phyloP scores from a whole-genome alignment of 2,888 invertebrate genomes.

The Temnothorax rugatulus region DNA sequence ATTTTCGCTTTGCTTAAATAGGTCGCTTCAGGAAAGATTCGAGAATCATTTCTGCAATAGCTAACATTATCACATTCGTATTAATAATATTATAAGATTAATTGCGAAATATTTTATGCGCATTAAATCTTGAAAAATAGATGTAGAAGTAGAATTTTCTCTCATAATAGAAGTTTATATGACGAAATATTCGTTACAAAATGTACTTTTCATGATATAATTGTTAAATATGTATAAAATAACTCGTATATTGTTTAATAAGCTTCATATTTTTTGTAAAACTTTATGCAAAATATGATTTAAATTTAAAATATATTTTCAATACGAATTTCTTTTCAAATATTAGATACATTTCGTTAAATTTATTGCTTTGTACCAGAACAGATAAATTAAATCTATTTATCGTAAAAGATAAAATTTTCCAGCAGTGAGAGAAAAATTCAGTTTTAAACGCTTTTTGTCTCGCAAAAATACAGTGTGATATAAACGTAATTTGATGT shows the following conservation, averaged over 20 bases:
- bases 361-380: not conserved
- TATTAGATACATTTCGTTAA: constrained; percentile 24
- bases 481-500: constrained; percentile 1
- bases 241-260: not conserved
- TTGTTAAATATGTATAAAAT: constrained; percentile 6
- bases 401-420: constrained; percentile 8
- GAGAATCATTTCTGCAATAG: not conserved
- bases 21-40: not conserved
- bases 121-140: not conserved
- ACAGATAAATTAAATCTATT: constrained; percentile 13
- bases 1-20: not conserved
- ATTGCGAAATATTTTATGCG: not conserved
- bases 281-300: not conserved
- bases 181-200: not conserved
- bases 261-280: not conserved
- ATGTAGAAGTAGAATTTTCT: not conserved
- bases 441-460: not conserved
- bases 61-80: not conserved
- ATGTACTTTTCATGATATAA: not conserved
- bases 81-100: constrained; percentile 8
- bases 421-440: not conserved
- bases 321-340: constrained; percentile 1
- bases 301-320: not conserved
- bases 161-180: not conserved
- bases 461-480: not conserved